Evolutionary conservation across 2,888 invertebrate species (phyloP).

Genomic region (Drosophila atripex): DNA sequence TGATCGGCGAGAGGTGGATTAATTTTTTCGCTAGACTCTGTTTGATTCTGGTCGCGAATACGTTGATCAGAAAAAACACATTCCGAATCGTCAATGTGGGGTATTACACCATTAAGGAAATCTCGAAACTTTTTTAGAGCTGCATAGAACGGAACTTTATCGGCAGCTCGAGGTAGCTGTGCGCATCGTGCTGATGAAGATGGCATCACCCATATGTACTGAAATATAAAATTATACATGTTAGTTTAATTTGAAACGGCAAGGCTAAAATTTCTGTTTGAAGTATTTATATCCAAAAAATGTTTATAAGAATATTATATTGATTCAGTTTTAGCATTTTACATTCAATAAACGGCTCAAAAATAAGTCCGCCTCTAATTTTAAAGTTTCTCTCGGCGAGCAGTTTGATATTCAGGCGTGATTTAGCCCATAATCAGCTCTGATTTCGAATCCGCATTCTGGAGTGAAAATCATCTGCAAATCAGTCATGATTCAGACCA

Average conservation of each 20-base stretch:
- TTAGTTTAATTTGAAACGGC: background rate
- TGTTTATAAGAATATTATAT: too few species aligned
- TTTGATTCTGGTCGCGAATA: slow-evolving; percentile 85
- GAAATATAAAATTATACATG: slow-evolving; percentile 76
- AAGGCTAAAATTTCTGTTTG: too few species aligned
- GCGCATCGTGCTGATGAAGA: slow-evolving; percentile 98
- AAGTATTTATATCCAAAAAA: too few species aligned
- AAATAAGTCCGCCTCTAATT: too few species aligned
- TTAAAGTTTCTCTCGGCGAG: too few species aligned
- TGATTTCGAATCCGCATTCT: too few species aligned
- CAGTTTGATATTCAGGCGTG: too few species aligned
- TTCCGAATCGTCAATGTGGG: slow-evolving; percentile 93
- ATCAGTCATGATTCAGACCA: too few species aligned
- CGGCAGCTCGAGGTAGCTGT: slow-evolving; percentile 97
- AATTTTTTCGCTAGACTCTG: slow-evolving; percentile 3
- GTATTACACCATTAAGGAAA: slow-evolving; percentile 93
- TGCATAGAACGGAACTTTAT: slow-evolving; percentile 98
- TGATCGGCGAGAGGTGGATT: slow-evolving; percentile 15
- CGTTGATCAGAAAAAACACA: slow-evolving; percentile 92
- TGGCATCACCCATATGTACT: slow-evolving; percentile 99
- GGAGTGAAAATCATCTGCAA: too few species aligned
- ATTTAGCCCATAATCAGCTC: too few species aligned
- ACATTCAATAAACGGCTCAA: too few species aligned
- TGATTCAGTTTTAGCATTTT: too few species aligned
- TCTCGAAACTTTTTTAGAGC: slow-evolving; percentile 98